Percentiles rank a stretch among this genome's conserved stretches.
phyloP scores from a whole-genome alignment of 2,888 invertebrate species.

The Hyles lineata region DNA sequence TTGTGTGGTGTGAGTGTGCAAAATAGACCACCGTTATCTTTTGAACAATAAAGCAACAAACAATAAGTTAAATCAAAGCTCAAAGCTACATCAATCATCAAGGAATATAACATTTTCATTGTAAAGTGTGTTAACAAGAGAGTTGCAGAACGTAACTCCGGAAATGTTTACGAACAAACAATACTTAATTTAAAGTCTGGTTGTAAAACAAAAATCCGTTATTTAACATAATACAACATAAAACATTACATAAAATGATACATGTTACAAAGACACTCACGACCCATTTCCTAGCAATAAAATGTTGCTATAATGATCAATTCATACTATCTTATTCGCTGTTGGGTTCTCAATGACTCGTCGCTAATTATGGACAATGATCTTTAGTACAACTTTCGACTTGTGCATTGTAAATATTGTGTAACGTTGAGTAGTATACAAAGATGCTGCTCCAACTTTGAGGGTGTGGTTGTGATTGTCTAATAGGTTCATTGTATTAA shows the following conservation, averaged over 20 bases:
- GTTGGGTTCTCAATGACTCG: slow-evolving; percentile 18
- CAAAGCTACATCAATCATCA: no score
- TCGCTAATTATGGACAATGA: slow-evolving; percentile 20
- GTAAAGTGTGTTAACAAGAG: neutral
- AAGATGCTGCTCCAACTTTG: neutral
- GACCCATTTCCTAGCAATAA: slow-evolving; percentile 6
- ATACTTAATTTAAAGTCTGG: neutral
- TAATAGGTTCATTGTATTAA: neutral
- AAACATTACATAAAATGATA: neutral
- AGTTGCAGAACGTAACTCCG: neutral
- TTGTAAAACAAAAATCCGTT: neutral
- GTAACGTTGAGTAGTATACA: neutral
- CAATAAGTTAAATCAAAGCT: no score
- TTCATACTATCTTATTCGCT: neutral
- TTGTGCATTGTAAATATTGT: neutral
- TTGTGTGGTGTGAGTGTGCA: no score
- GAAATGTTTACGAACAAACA: neutral
- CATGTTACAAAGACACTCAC: neutral
- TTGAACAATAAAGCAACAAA: no score
- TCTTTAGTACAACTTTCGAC: slow-evolving; percentile 22
- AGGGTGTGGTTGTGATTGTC: neutral
- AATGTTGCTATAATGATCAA: slow-evolving; percentile 1
- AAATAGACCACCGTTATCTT: no score
- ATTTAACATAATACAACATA: neutral
- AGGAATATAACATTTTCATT: no score